These are phyloP conservation scores for Melanocharis versteri DNA, from an alignment of 2,113 vertebrate species.

Conservation along the genomic window DNA sequence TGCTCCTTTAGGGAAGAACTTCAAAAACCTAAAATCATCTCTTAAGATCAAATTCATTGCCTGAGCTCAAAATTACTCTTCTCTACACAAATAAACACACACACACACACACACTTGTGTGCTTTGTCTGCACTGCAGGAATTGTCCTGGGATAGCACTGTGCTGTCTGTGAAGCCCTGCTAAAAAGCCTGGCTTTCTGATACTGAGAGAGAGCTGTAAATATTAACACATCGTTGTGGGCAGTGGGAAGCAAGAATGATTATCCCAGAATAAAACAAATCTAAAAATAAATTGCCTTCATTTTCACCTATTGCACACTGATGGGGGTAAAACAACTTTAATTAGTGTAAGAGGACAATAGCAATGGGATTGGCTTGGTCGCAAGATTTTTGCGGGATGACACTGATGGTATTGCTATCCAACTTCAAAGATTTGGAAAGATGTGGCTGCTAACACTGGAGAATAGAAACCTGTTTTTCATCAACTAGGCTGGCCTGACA, in stretches of 20 bases:
- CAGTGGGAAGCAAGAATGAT: neutral
- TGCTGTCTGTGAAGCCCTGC: neutral
- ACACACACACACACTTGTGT: neutral
- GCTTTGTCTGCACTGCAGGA: neutral
- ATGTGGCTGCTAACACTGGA: slow-evolving; percentile 86
- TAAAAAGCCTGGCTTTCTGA: slow-evolving; percentile 32
- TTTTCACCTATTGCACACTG: slow-evolving; percentile 68
- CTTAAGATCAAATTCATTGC: neutral
- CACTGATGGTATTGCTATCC: slow-evolving; percentile 78
- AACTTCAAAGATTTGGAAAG: slow-evolving; percentile 86
- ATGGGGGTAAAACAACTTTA: slow-evolving; percentile 67
- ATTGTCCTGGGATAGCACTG: neutral
- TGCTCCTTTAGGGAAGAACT: slow-evolving; percentile 10
- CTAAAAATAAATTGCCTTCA: slow-evolving; percentile 71
- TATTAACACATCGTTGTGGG: neutral
- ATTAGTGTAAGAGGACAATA: slow-evolving; percentile 79
- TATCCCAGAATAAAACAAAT: slow-evolving; percentile 62
- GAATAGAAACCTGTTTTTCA: slow-evolving; percentile 86
- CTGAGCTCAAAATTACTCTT: neutral
- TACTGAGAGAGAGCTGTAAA: slow-evolving; percentile 6
- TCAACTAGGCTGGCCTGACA: slow-evolving; percentile 90
- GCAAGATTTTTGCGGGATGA: slow-evolving; percentile 81
- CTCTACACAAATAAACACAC: neutral
- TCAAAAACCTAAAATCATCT: slow-evolving; percentile 31
- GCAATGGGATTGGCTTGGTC: slow-evolving; percentile 80